A percentile compares a stretch with the other conserved stretches of the same genome.
Evolutionary conservation across 2,113 vertebrate genomes (phyloP).

Genomic region (Neotoma lepida): DNA sequence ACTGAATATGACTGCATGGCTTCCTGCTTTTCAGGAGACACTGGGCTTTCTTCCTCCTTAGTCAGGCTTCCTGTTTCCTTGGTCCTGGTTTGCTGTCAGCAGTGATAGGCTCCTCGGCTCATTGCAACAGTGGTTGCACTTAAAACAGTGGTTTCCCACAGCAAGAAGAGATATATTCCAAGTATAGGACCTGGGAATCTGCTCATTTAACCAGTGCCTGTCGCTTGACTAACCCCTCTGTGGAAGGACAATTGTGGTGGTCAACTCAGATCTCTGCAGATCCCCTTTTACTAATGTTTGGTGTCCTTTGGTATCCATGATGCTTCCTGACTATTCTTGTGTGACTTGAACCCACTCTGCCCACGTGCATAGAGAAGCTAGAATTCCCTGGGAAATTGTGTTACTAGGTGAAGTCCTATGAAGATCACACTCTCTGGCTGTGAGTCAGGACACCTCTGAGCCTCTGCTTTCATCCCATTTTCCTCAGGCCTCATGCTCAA

Average conservation of each 20-base stretch:
- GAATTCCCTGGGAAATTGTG: not conserved
- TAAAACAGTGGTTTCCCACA: not conserved
- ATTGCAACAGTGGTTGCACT: not conserved
- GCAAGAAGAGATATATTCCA: not conserved
- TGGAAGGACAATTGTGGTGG: not conserved
- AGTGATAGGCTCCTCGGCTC: not conserved
- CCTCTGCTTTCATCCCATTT: not conserved
- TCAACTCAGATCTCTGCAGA: not conserved
- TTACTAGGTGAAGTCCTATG: not conserved
- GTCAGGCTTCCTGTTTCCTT: not conserved
- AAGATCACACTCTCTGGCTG: not conserved
- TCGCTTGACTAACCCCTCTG: not conserved
- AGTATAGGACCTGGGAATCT: not conserved
- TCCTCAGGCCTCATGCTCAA: not conserved
- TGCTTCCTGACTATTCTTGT: not conserved
- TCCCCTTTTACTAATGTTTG: not conserved
- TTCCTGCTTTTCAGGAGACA: not conserved
- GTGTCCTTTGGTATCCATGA: not conserved
- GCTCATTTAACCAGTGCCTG: not conserved
- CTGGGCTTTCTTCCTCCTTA: slow-evolving; percentile 46
- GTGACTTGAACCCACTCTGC: not conserved
- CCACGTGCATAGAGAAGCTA: not conserved
- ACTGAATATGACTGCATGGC: not conserved
- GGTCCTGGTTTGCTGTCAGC: not conserved
- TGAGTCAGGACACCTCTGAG: not conserved